phyloP scores from a whole-genome alignment of 2,113 vertebrate species.

The Apistogramma diplotaenia region DNA sequence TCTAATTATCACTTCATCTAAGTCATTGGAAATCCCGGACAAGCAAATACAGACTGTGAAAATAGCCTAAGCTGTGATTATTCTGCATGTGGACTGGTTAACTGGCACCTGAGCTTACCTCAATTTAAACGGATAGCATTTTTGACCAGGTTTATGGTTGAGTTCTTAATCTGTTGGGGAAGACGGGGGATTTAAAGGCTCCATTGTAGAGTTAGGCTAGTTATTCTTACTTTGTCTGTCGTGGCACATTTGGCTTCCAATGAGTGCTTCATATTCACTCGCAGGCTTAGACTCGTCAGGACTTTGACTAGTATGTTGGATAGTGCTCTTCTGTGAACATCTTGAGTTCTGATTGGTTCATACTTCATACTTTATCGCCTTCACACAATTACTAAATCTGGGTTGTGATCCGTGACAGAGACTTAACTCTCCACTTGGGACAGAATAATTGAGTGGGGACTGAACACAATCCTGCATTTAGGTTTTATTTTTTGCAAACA shows the following conservation, averaged over 20 bases:
- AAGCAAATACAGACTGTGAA: constrained; percentile 47
- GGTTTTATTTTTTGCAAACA: constrained; percentile 29
- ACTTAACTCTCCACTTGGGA: constrained; percentile 1
- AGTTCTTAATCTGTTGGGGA: constrained; percentile 22
- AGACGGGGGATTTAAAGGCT: not conserved
- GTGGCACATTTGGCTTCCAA: constrained; percentile 34
- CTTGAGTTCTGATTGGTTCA: constrained; percentile 29
- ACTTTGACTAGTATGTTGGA: constrained; percentile 14
- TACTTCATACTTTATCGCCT: constrained; percentile 29
- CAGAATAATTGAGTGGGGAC: not conserved
- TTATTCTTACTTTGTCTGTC: constrained; percentile 16
- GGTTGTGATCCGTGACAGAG: constrained; percentile 20
- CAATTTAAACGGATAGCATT: constrained; percentile 12
- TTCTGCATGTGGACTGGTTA: constrained; percentile 23
- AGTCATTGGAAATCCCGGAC: constrained; percentile 3
- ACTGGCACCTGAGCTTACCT: constrained; percentile 53
- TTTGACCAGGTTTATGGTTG: constrained; percentile 25
- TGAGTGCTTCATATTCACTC: constrained; percentile 14
- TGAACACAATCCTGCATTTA: constrained; percentile 2
- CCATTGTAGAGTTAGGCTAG: constrained; percentile 31
- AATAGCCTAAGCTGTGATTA: constrained; percentile 49
- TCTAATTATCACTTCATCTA: not conserved
- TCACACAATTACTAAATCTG: constrained; percentile 26
- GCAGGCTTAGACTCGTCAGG: constrained; percentile 16
- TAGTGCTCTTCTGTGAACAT: constrained; percentile 2